Percentiles rank a stretch among this genome's conserved stretches.
Conservation (phyloP, 2,113 vertebrate species). For the Megalops atlanticus region DNA sequence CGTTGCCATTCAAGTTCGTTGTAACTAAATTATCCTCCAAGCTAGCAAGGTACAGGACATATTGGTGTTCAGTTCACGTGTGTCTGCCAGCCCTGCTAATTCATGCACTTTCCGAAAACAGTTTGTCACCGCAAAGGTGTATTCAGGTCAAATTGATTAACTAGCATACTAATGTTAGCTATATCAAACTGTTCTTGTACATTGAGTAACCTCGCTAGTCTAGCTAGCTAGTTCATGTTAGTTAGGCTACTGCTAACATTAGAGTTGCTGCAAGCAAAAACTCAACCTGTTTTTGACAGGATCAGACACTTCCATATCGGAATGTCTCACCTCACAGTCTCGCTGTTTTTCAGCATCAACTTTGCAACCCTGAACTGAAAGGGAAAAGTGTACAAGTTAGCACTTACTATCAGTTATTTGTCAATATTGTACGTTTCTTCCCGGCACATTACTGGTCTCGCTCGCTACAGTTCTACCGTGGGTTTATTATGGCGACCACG, state of each 20-base stretch:
- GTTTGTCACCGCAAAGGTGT: not conserved
- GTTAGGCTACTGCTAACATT: not conserved
- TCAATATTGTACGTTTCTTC: slow-evolving; percentile 1
- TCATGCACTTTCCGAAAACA: not conserved
- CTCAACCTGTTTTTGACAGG: not conserved
- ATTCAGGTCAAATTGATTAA: not conserved
- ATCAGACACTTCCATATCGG: not conserved
- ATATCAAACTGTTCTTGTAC: not conserved
- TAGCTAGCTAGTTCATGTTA: not conserved
- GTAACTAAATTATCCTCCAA: no score
- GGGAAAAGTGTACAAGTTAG: not conserved
- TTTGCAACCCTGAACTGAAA: not conserved
- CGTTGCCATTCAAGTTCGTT: no score
- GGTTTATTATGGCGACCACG: slow-evolving; percentile 35
- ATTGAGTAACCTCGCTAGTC: not conserved
- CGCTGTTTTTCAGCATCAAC: not conserved
- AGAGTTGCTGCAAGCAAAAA: not conserved
- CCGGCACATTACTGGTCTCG: slow-evolving; percentile 9
- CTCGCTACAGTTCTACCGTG: slow-evolving; percentile 7
- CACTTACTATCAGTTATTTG: not conserved
- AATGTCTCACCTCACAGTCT: slow-evolving; percentile 9
- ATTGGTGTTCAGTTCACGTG: not conserved
- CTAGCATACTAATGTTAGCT: not conserved
- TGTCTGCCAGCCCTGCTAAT: not conserved
- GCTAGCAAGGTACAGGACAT: no score